These are phyloP conservation scores for Dromius quadrimaculatus DNA, from an alignment of 2,888 invertebrate genomes.

Conservation along the genomic window DNA sequence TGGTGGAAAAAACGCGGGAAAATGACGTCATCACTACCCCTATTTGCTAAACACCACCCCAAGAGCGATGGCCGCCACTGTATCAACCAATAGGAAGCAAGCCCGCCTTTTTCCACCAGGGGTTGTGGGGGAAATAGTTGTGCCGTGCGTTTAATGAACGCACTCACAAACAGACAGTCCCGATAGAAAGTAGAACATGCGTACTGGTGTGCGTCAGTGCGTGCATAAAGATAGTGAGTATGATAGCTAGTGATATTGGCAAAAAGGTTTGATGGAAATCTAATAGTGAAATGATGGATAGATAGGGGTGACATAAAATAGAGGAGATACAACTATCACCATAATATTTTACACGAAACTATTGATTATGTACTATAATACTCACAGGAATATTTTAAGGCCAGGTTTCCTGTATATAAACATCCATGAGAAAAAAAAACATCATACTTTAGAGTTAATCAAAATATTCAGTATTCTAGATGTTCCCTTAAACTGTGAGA, in stretches of 20 bases:
- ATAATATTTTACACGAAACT: slow-evolving; percentile 20
- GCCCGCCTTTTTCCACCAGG: slow-evolving; percentile 60
- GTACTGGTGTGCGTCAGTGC: slow-evolving; percentile 14
- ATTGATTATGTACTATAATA: too few relatives aligned
- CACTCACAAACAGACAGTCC: slow-evolving; percentile 5
- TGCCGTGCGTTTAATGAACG: slow-evolving; percentile 21
- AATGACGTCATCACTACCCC: slow-evolving; percentile 58
- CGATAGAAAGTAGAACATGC: slow-evolving; percentile 38
- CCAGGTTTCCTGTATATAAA: too few relatives aligned
- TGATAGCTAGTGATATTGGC: slow-evolving; percentile 36
- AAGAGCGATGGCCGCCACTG: slow-evolving; percentile 62
- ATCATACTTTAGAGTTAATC: too few relatives aligned
- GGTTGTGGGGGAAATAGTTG: slow-evolving; percentile 59
- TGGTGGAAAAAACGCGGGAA: slow-evolving; percentile 41
- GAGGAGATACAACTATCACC: slow-evolving; percentile 9
- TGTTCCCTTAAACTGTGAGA: too few relatives aligned
- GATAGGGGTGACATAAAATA: not conserved
- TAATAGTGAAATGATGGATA: slow-evolving; percentile 16
- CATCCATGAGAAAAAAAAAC: too few relatives aligned
- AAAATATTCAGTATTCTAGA: too few relatives aligned
- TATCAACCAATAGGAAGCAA: slow-evolving; percentile 57
- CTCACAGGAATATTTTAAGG: too few relatives aligned
- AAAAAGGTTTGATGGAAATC: slow-evolving; percentile 33
- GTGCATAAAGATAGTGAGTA: slow-evolving; percentile 40
- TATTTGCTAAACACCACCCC: slow-evolving; percentile 59